Conservation (phyloP, 2,888 invertebrate species). For the Odontomyia ornata region DNA sequence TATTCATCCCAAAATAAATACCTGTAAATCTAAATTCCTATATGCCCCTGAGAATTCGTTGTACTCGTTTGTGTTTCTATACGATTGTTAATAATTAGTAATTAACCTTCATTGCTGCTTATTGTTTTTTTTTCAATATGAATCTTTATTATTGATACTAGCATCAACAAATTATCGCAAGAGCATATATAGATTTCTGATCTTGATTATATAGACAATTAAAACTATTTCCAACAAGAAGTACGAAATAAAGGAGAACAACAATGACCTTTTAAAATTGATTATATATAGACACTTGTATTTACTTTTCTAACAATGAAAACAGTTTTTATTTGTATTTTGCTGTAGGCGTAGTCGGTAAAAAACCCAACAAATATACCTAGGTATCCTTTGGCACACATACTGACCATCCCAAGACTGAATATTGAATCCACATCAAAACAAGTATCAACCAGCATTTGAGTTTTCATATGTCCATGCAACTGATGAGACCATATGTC, state of each 20-base stretch:
- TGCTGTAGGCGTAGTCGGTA: neutral
- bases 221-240: neutral
- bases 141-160: too few relatives aligned
- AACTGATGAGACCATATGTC: conserved; percentile 95
- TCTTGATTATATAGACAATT: neutral
- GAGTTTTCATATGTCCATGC: conserved; percentile 85
- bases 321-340: neutral
- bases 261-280: neutral
- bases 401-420: conserved; percentile 87
- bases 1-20: neutral
- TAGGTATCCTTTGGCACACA: conserved; percentile 64
- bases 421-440: conserved; percentile 97
- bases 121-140: neutral
- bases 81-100: neutral
- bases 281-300: neutral
- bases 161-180: too few relatives aligned
- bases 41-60: neutral
- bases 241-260: neutral
- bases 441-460: conserved; percentile 79
- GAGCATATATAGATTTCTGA: neutral
- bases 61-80: neutral
- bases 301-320: neutral
- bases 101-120: neutral
- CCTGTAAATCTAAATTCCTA: neutral
- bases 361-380: neutral